A percentile compares a stretch with the other conserved stretches of the same genome.
Conservation (phyloP, 2,797 vertebrate genomes). For the Dipus sagitta region DNA sequence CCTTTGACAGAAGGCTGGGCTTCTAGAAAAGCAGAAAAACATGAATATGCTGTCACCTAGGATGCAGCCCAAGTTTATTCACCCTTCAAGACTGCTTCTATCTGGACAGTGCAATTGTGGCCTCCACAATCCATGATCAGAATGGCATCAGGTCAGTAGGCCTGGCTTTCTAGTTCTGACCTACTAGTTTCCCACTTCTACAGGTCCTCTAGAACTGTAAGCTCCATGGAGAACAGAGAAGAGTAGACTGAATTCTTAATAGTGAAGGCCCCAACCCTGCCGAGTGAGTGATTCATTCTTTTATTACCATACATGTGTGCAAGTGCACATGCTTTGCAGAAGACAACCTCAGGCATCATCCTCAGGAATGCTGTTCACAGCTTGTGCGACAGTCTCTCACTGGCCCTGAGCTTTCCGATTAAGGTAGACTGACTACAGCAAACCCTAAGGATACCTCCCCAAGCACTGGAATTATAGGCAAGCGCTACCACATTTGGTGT, state of each 20-base stretch:
- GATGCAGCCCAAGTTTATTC: not conserved
- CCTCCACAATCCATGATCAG: not conserved
- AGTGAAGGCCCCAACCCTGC: not conserved
- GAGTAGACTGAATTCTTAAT: not conserved
- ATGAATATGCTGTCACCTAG: not conserved
- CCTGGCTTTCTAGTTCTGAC: not conserved
- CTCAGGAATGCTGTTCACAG: too few relatives aligned
- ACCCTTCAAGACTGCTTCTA: not conserved
- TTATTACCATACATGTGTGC: too few relatives aligned
- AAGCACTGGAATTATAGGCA: too few relatives aligned
- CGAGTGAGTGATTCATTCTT: not conserved
- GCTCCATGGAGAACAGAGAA: constrained; percentile 2
- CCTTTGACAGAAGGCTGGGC: constrained; percentile 92
- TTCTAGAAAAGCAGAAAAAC: constrained; percentile 87
- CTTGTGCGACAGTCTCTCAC: too few relatives aligned
- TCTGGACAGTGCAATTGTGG: not conserved
- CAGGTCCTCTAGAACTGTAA: not conserved
- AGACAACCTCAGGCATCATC: too few relatives aligned
- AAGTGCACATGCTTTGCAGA: too few relatives aligned
- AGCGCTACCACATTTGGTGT: too few relatives aligned
- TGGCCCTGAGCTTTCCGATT: too few relatives aligned
- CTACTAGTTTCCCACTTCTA: not conserved
- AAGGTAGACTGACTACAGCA: too few relatives aligned
- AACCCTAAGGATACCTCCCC: too few relatives aligned
- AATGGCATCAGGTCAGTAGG: not conserved